Evolutionary conservation across 2,888 invertebrate species (phyloP).

Genomic region (Rhagium mordax): DNA sequence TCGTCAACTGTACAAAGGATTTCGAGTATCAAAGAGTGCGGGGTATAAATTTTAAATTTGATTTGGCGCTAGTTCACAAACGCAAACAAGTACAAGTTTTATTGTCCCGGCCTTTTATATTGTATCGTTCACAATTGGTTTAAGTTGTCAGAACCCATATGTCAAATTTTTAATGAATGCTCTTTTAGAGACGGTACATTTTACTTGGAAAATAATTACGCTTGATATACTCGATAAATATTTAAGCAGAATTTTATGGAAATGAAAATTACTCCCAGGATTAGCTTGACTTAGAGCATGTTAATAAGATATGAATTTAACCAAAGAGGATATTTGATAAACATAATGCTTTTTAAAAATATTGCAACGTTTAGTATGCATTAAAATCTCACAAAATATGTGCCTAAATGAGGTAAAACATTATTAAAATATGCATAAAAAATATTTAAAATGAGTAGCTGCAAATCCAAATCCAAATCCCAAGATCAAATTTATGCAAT

Average conservation of each 20-base stretch:
- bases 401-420: too few relatives aligned
- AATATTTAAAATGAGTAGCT: too few relatives aligned
- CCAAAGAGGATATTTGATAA: neutral
- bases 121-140: constrained; percentile 67
- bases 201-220: constrained; percentile 41
- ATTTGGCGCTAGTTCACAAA: constrained; percentile 66
- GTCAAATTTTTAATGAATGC: constrained; percentile 64
- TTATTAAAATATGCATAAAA: too few relatives aligned
- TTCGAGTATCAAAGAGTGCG: constrained; percentile 65
- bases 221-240: constrained; percentile 23
- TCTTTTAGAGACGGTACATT: constrained; percentile 41
- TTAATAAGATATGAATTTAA: constrained; percentile 18
- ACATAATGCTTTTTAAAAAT: too few relatives aligned
- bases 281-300: neutral
- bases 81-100: constrained; percentile 67
- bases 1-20: constrained; percentile 63
- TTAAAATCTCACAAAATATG: too few relatives aligned
- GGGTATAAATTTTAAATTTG: constrained; percentile 70
- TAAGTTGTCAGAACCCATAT: constrained; percentile 65
- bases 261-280: constrained; percentile 17
- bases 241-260: constrained; percentile 16
- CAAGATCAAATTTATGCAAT: too few relatives aligned
- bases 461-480: too few relatives aligned
- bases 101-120: constrained; percentile 59
- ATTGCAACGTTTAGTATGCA: too few relatives aligned